These are phyloP conservation scores for Montipora capitata DNA, from an alignment of 92 coral and sea anemone species.

Conservation along the genomic window DNA sequence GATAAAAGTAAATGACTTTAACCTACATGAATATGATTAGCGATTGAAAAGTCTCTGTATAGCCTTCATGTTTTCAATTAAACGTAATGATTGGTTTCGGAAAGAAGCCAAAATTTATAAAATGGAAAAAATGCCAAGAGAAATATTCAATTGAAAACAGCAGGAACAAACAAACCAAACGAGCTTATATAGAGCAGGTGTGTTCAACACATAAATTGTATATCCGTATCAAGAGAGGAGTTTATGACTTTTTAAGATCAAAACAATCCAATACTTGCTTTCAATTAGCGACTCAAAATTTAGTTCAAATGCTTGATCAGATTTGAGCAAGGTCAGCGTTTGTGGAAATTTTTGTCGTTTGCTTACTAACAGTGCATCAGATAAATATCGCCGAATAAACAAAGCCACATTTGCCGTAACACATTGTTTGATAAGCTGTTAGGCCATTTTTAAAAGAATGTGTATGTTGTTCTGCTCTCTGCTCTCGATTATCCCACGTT, in stretches of 20 bases:
- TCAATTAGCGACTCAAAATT: conserved; percentile 36
- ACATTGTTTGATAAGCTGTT: not conserved
- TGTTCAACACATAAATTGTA: not conserved
- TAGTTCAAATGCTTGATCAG: no score
- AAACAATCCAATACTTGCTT: conserved; percentile 20
- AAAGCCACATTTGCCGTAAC: not conserved
- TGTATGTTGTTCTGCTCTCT: not conserved
- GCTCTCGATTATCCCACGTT: not conserved
- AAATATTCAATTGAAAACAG: not conserved
- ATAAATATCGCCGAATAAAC: not conserved
- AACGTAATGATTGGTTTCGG: no score
- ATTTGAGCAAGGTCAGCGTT: no score
- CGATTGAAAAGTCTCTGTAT: not conserved
- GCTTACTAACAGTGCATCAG: no score
- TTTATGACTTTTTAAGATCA: conserved; percentile 6
- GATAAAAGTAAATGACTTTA: no score
- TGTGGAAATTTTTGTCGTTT: no score
- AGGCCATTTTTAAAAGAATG: no score
- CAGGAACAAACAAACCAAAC: no score
- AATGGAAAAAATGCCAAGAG: not conserved
- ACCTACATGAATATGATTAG: not conserved
- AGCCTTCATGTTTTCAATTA: no score
- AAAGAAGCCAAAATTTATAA: not conserved
- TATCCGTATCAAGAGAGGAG: conserved; percentile 6
- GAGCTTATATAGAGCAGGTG: no score